A percentile compares a stretch with the other conserved stretches of the same genome.
These are phyloP conservation scores for Calliphora vicina DNA, from an alignment of 1,140 invertebrate species.

Conservation along the genomic window DNA sequence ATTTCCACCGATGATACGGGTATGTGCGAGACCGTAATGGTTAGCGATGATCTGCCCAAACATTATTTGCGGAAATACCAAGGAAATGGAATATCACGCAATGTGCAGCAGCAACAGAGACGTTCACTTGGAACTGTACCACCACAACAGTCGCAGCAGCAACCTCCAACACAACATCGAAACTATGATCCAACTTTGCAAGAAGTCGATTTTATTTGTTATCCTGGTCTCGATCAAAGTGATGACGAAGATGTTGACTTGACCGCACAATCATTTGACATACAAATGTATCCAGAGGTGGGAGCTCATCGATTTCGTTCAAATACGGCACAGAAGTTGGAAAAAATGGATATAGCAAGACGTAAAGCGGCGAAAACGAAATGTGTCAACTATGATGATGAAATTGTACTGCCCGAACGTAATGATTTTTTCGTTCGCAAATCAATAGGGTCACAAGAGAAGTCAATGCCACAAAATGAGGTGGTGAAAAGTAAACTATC, in stretches of 20 bases:
- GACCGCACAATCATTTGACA: conserved; percentile 73
- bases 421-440: conserved; percentile 72
- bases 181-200: conserved; percentile 46
- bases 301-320: conserved; percentile 78
- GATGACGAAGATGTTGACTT: conserved; percentile 76
- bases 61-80: conserved; percentile 65
- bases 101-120: conserved; percentile 43
- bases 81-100: conserved; percentile 41
- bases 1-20: conserved; percentile 95
- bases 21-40: conserved; percentile 74
- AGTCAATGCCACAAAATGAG: neutral
- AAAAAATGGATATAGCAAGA: conserved; percentile 87
- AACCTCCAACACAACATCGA: conserved; percentile 23
- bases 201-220: conserved; percentile 71
- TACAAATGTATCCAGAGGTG: conserved; percentile 78
- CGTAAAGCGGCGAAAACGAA: conserved; percentile 81
- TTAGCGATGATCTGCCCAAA: conserved; percentile 77
- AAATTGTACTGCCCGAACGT: conserved; percentile 65
- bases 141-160: conserved; percentile 34
- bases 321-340: conserved; percentile 88
- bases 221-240: conserved; percentile 79
- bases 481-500: conserved; percentile 69
- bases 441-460: conserved; percentile 48
- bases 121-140: conserved; percentile 35
- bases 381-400: conserved; percentile 78